Evolutionary conservation across 2,888 invertebrate species (phyloP).

Genomic region (Anodontia alba): DNA sequence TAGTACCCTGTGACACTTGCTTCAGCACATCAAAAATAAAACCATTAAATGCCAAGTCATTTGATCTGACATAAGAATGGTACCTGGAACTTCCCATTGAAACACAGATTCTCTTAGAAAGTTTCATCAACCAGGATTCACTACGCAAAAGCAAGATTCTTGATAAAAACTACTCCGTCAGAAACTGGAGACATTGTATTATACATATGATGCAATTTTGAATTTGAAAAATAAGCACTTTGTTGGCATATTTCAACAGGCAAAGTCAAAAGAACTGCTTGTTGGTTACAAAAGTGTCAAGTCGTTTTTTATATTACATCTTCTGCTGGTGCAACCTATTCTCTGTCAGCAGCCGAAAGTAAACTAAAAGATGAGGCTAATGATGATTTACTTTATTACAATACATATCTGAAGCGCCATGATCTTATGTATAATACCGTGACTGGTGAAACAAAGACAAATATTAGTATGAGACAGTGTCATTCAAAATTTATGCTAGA

Average conservation of each 20-base stretch:
- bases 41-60: not conserved
- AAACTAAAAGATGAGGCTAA: constrained; percentile 24
- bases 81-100: constrained; percentile 34
- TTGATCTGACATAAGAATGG: constrained; percentile 19
- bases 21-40: not conserved
- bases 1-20: not conserved
- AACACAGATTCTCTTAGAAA: constrained; percentile 30
- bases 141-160: constrained; percentile 5
- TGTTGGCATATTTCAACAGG: constrained; percentile 36
- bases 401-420: constrained; percentile 41
- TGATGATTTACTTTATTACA: constrained; percentile 42
- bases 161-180: not conserved
- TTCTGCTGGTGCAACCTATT: constrained; percentile 24
- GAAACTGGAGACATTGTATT: constrained; percentile 34
- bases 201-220: constrained; percentile 31
- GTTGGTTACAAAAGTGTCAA: constrained; percentile 36
- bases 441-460: not conserved
- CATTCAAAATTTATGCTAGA: constrained; percentile 39
- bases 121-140: constrained; percentile 13
- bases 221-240: constrained; percentile 39
- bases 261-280: constrained; percentile 36
- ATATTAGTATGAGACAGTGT: constrained; percentile 27
- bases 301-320: constrained; percentile 44
- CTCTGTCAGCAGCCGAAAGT: constrained; percentile 27
- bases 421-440: not conserved